Base-by-base conservation (phyloP, 2,797 vertebrate species). In the Sebastes jordani region DNA sequence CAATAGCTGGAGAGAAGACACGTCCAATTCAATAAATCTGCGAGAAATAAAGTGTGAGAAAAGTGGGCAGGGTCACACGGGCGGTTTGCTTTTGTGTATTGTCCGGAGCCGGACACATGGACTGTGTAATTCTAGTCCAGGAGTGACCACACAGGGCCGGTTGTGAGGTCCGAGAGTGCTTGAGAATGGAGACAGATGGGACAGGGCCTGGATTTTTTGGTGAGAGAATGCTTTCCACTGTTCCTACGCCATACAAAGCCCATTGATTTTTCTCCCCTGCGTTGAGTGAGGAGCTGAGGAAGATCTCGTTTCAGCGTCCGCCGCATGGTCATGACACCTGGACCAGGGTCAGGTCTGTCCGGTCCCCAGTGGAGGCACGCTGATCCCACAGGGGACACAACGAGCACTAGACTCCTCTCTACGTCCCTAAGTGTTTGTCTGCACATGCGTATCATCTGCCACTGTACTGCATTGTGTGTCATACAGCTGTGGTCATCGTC, bases 231-330 rank as follows among this genome's bases (percentile, higher is more conserved):
- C 88, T 86, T 81, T 91, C 87, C 92, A 90, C 90, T 95, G 94
- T 95, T 96, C 90, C 75, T 62, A 52, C 23, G 70, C 72, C 2
- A 86, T 80, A 94, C 92, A 94, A 94, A 94, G 92, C 90, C 92
- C 93, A 96, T 96, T 95, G 95, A 96, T 96, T 96, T 82, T 72
- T 71, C 23, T n/a, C 23, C 66, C 71, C 62, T 61, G 84, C 34
- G 89, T 71, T 86, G 91, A 95, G 89, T 83, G 92, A 95, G 73
- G 69, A 84, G 84, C 82, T 59, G 74, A 82, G 86, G 87, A 94
- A 93, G 91, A 95, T 96, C 95, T 88, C 29, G 70, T 96, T 96
- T 96, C 96, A 95, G 85, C 74, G 86, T 86, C 92, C 90, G 58
- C 86, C 84, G 86, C 86, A 81, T 82, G 91, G 91, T 91, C 90